Evolutionary conservation across 2,888 invertebrate species (phyloP).

Genomic region (Odontocerum albicorne): DNA sequence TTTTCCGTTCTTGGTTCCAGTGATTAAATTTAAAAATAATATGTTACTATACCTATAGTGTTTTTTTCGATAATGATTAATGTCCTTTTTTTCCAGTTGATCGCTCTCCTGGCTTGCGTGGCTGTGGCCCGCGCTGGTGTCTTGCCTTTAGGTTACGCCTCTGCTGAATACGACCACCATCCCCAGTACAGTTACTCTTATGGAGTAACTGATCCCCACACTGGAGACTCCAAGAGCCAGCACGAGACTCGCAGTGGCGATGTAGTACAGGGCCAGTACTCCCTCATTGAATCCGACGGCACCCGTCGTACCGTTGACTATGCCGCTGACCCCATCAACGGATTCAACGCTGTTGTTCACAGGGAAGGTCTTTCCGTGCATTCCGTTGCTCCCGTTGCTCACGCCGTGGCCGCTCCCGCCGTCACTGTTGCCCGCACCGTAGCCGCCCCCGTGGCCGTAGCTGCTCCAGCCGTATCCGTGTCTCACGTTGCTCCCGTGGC

Average conservation of each 20-base stretch:
- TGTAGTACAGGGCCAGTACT: slow-evolving; percentile 56
- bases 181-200: slow-evolving; percentile 55
- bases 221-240: slow-evolving; percentile 60
- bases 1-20: no score
- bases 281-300: slow-evolving; percentile 56
- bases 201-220: slow-evolving; percentile 57
- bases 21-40: no score
- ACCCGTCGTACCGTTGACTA: slow-evolving; percentile 58
- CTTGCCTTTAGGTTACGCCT: slow-evolving; percentile 38
- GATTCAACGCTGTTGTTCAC: slow-evolving; percentile 60
- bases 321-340: slow-evolving; percentile 53
- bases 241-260: slow-evolving; percentile 55
- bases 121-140: slow-evolving; percentile 47
- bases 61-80: no score
- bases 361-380: slow-evolving; percentile 57
- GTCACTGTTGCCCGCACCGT: slow-evolving; percentile 41
- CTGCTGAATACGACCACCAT: slow-evolving; percentile 43
- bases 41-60: not conserved
- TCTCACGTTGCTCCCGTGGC: slow-evolving; percentile 42
- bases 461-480: slow-evolving; percentile 38
- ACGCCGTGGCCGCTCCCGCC: no score
- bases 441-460: slow-evolving; percentile 37
- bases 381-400: no score
- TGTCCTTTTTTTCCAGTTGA: slow-evolving; percentile 42
- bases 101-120: slow-evolving; percentile 47